A percentile compares a stretch with the other conserved stretches of the same genome.
Conservation (phyloP, 1,140 invertebrate species). For the Sitobion miscanthi region DNA sequence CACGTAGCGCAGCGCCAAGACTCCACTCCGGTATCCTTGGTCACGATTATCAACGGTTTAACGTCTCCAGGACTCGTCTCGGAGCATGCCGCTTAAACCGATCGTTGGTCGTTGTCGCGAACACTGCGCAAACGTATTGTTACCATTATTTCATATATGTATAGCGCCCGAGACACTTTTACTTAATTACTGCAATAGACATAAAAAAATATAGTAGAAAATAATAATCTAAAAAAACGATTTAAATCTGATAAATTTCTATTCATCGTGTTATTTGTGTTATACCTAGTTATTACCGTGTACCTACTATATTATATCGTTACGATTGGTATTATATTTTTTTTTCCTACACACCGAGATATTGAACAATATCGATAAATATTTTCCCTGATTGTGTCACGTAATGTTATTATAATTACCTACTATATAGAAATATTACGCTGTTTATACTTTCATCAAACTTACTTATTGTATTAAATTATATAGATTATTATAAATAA, state of each 20-base stretch:
- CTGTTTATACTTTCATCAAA: not conserved
- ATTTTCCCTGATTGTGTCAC: not conserved
- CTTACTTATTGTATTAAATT: not conserved
- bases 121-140: not conserved
- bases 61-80: not conserved
- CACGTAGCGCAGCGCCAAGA: not conserved
- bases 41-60: conserved; percentile 51
- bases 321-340: not conserved
- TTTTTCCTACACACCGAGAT: not conserved
- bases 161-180: not conserved
- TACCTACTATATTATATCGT: too few species aligned
- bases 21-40: conserved; percentile 19
- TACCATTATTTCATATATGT: not conserved
- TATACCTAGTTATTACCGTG: not conserved
- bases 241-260: not conserved
- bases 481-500: not conserved
- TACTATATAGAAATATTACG: too few species aligned
- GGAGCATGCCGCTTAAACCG: not conserved
- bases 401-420: not conserved
- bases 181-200: not conserved
- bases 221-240: not conserved
- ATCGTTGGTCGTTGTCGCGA: not conserved
- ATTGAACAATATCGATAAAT: not conserved
- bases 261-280: not conserved
- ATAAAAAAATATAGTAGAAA: not conserved